These are phyloP conservation scores for Vesta saturnalis DNA, from an alignment of 2,888 invertebrate species.

Conservation along the genomic window DNA sequence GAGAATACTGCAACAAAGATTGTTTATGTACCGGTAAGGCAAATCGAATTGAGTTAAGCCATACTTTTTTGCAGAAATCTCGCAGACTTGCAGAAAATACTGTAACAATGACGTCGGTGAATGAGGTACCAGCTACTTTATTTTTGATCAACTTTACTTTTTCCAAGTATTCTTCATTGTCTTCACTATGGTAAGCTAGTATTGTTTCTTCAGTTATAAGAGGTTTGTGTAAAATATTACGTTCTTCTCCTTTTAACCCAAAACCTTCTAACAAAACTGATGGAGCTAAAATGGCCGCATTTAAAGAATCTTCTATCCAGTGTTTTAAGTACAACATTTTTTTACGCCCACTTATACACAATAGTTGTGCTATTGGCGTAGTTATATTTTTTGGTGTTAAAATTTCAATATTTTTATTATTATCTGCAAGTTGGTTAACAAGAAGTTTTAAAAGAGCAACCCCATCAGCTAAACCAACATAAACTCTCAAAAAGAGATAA, in stretches of 20 bases:
- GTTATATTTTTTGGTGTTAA: background rate
- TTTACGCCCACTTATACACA: too few species aligned
- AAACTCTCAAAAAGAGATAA: constrained; percentile 65
- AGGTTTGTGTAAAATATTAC: constrained; percentile 19
- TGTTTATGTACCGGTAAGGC: background rate
- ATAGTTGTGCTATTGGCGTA: too few species aligned
- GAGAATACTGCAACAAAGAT: background rate
- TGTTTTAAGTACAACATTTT: too few species aligned
- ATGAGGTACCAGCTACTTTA: constrained; percentile 26
- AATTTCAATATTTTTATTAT: background rate
- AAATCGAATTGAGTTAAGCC: constrained; percentile 34
- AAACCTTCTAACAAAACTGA: background rate
- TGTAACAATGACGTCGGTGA: constrained; percentile 38
- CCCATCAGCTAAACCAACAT: constrained; percentile 68
- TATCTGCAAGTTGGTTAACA: constrained; percentile 3
- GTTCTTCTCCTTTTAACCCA: background rate
- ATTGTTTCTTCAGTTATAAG: constrained; percentile 7
- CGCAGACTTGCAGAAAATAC: constrained; percentile 31
- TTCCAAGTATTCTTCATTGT: constrained; percentile 12
- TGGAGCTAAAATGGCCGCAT: background rate
- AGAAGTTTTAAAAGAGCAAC: constrained; percentile 64
- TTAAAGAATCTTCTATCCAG: too few species aligned
- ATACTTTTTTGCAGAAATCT: constrained; percentile 47
- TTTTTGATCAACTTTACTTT: constrained; percentile 36
- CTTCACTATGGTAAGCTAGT: background rate